Percentiles rank a stretch among this genome's conserved stretches.
phyloP scores from a whole-genome alignment of 2,113 vertebrate species.

The Chloebia gouldiae region DNA sequence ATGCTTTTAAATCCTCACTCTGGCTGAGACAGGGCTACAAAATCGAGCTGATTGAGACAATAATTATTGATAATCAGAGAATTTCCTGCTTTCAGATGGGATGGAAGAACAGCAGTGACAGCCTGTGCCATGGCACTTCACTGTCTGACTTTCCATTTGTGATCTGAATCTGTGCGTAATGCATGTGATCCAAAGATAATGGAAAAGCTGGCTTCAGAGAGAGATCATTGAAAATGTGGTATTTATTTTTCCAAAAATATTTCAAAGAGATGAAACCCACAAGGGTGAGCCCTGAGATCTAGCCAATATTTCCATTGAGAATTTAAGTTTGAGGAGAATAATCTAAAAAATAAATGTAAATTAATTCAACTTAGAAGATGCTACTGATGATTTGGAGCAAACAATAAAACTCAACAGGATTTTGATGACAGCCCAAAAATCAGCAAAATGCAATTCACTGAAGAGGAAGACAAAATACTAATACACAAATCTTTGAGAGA shows the following conservation, averaged over 20 bases:
- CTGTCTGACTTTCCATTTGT: neutral
- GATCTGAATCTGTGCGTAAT: neutral
- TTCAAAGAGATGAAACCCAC: neutral
- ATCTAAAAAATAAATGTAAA: neutral
- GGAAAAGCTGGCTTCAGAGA: neutral
- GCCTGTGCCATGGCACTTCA: neutral
- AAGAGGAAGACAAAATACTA: neutral
- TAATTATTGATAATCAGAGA: neutral
- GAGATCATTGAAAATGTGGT: neutral
- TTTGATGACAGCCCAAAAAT: neutral
- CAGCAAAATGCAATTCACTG: neutral
- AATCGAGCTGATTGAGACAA: neutral
- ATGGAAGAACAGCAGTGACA: neutral
- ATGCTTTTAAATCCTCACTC: neutral
- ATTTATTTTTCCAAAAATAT: neutral
- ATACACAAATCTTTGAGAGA: neutral
- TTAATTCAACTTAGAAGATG: neutral
- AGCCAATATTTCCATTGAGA: neutral
- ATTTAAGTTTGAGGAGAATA: rapidly evolving
- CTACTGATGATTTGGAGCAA: neutral
- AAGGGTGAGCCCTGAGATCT: neutral
- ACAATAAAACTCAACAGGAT: neutral
- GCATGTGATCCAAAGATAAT: neutral
- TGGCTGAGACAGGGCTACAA: neutral
- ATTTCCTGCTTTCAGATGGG: neutral